Conservation (phyloP, 2,113 vertebrate genomes). For the Thermophis baileyi region DNA sequence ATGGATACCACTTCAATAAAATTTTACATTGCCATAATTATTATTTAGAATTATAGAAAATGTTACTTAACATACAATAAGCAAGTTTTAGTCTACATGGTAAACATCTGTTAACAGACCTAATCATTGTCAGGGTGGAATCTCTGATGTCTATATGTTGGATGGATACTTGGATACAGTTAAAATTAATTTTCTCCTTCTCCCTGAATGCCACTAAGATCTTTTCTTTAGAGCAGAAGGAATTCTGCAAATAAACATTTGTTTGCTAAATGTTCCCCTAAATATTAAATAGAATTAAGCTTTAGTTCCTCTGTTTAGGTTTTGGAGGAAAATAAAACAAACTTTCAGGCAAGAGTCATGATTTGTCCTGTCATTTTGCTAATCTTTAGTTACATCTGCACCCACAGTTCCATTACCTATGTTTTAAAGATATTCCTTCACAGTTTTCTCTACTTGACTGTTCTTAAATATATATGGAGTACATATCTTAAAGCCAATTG, state of each 20-base stretch:
- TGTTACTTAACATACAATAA: neutral
- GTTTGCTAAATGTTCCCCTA: neutral
- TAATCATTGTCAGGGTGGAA: neutral
- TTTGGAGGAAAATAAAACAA: neutral
- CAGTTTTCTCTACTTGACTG: neutral
- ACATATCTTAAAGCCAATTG: neutral
- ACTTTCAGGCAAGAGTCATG: neutral
- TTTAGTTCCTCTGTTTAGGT: neutral
- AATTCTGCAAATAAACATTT: neutral
- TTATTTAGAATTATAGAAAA: neutral
- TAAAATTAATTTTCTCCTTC: neutral
- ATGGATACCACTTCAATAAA: neutral
- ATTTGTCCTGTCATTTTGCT: neutral
- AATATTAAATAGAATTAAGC: neutral
- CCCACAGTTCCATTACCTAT: neutral
- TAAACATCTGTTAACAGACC: neutral
- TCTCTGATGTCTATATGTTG: neutral
- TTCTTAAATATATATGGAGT: neutral
- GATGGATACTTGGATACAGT: neutral
- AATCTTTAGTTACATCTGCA: neutral
- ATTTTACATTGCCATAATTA: neutral
- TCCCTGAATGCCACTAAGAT: neutral
- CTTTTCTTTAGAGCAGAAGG: neutral
- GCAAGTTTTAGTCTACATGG: neutral
- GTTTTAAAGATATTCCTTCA: neutral